Evolutionary conservation across 1,140 invertebrate genomes (phyloP), one percentile per base, ranked within the genome.

Genomic region (Eupristina koningsbergeri): DNA sequence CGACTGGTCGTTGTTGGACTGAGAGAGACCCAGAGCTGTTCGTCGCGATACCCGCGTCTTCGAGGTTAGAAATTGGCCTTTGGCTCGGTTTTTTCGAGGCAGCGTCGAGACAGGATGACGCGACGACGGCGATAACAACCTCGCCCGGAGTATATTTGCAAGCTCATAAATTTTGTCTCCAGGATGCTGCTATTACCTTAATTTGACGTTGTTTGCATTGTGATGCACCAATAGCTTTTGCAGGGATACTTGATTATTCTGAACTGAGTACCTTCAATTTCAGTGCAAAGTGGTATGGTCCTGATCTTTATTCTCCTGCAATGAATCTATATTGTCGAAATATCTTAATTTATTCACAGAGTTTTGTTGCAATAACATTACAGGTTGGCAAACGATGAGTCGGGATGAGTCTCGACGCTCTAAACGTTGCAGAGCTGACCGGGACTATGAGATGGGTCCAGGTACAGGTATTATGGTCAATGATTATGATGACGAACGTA

Each of bases 401-500:
- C 77, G 78, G 19, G 82, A 84, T 81, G 80, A 82, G 26, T 85
- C 73, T 76, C 64, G 84, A 80, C 80, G 80, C 31, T 85, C 84
- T 6, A 85, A 85, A 80, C 53, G 63, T 86, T 87, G 39, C 71
- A 92, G 92, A 89, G 90, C 91, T 82, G 91, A 92, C 88, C 89
- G 89, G 86, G 92, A 93, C 90, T 92, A 94, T 86, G 95, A 96
- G 86, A 95, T 96, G 93, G 95, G 95, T 89, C 95, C 95, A 61
- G 93, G 94, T 53, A 94, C 94, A 69, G 97, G 98, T 92, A 97
- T 98, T 97, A 95, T 99, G 93, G 95, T 98, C 82, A 97, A 98
- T 95, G 98, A 98, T 93, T 98, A 97, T 93, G 98, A 99, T 93
- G 98, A 99, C 93, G 98, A 99, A 91, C 94, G 96, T 89, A 99